phyloP scores from a whole-genome alignment of 1,140 invertebrate genomes.

The Saxidomus purpurata region DNA sequence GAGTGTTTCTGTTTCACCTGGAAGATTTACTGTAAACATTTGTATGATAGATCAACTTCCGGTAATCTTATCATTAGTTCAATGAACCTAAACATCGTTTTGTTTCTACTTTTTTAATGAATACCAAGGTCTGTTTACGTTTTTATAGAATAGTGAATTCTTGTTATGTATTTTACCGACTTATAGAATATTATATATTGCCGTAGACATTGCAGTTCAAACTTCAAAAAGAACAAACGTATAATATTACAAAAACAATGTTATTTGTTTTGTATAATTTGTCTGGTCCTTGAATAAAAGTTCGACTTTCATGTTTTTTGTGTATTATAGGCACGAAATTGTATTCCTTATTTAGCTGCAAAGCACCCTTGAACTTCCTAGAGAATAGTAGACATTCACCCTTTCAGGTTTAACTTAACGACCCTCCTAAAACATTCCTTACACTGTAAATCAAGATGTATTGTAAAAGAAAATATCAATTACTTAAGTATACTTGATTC shows the following conservation, averaged over 20 bases:
- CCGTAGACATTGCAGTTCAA: background rate
- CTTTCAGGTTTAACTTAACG: background rate
- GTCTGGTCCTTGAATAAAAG: background rate
- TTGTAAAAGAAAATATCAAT: background rate
- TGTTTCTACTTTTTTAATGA: background rate
- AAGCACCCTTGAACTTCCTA: background rate
- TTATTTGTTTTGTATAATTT: background rate
- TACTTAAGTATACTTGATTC: conserved; percentile 6
- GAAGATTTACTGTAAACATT: background rate
- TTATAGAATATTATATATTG: too few relatives aligned
- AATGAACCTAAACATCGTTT: background rate
- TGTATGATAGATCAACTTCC: conserved; percentile 5
- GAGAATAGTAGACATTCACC: background rate
- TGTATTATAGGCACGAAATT: background rate
- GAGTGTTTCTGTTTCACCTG: background rate
- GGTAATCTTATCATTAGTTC: background rate
- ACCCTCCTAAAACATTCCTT: background rate
- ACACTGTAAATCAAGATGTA: background rate
- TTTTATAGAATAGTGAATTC: too few relatives aligned
- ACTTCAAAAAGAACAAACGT: background rate
- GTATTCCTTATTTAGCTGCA: background rate
- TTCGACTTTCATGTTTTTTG: background rate
- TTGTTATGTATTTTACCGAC: too few relatives aligned
- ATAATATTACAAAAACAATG: conserved; percentile 2
- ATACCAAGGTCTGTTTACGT: too few relatives aligned